These are phyloP conservation scores for Dryas iulia DNA, from an alignment of 1,140 invertebrate species.

Conservation along the genomic window DNA sequence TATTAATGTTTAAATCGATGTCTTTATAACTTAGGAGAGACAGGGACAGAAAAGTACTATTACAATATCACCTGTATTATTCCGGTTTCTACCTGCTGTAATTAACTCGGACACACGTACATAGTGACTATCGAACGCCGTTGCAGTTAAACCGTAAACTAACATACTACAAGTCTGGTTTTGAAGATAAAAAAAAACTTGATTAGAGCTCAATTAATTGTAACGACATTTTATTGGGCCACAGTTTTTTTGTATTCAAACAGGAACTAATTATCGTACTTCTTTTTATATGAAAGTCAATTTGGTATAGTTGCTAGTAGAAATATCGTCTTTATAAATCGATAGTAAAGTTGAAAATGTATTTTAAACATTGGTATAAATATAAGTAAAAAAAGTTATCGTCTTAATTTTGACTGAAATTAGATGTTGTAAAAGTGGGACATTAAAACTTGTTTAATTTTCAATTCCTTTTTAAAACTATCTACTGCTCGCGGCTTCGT, in stretches of 20 bases:
- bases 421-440: background rate
- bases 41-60: no score
- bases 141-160: background rate
- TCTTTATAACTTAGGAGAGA: no score
- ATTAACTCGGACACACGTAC: no score
- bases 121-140: no score
- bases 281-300: background rate
- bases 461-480: no score
- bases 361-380: background rate
- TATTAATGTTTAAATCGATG: no score
- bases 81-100: no score
- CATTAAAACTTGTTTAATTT: background rate
- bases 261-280: background rate
- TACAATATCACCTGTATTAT: no score
- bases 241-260: conserved; percentile 3
- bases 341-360: background rate
- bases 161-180: background rate
- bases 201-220: background rate
- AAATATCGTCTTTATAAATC: background rate
- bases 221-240: background rate
- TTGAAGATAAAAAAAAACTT: background rate
- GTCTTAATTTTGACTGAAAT: background rate
- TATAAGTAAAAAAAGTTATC: background rate
- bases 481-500: no score
- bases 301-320: background rate